phyloP scores from a whole-genome alignment of 2,113 vertebrate species.

The Pygoscelis antarcticus region DNA sequence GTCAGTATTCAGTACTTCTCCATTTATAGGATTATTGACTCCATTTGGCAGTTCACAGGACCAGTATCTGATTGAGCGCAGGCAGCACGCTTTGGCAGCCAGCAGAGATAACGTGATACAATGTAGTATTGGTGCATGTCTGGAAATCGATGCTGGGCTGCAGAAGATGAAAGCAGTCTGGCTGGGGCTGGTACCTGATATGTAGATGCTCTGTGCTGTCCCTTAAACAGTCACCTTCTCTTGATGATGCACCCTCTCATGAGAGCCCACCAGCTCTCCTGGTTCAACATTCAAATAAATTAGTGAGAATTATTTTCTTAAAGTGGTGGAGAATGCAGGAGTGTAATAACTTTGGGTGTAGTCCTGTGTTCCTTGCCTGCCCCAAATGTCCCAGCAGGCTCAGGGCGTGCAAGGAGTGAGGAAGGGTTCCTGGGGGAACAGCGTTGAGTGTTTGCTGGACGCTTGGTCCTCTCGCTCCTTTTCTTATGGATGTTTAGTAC shows the following conservation, averaged over 20 bases:
- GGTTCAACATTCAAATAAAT: background rate
- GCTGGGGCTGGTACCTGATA: background rate
- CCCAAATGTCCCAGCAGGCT: background rate
- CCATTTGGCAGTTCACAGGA: background rate
- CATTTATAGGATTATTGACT: background rate
- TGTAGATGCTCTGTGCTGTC: background rate
- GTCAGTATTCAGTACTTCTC: background rate
- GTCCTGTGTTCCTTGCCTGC: background rate
- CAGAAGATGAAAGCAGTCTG: background rate
- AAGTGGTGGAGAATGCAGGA: background rate
- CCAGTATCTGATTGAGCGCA: background rate
- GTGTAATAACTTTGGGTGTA: background rate
- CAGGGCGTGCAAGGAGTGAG: background rate
- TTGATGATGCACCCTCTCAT: background rate
- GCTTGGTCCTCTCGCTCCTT: accelerated
- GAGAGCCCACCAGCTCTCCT: background rate
- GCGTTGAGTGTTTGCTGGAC: background rate
- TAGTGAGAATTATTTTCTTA: background rate
- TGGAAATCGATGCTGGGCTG: background rate
- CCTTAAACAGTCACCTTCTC: background rate
- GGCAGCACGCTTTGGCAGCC: background rate
- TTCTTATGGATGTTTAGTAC: background rate
- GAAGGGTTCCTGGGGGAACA: background rate
- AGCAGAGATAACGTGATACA: accelerated
- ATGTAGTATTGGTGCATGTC: background rate